These are phyloP conservation scores for Zelostemma sp. DNA, from an alignment of 1,140 invertebrate species.

Conservation along the genomic window DNA sequence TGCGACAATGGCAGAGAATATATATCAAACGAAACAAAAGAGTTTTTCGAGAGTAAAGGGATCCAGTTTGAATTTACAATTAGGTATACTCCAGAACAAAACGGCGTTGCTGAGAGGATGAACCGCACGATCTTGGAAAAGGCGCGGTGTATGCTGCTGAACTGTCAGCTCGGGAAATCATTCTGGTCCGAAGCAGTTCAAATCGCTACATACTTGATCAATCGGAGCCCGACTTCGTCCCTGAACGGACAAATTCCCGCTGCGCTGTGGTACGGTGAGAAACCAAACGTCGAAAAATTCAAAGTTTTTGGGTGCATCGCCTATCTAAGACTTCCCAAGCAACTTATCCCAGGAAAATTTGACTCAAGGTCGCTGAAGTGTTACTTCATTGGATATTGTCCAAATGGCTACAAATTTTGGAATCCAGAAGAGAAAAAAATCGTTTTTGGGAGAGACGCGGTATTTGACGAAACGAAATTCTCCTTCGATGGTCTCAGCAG, in stretches of 20 bases:
- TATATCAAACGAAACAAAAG: not conserved
- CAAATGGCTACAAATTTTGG: slow-evolving; percentile 43
- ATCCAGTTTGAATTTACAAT: slow-evolving; percentile 41
- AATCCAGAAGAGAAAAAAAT: slow-evolving; percentile 23
- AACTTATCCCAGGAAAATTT: slow-evolving; percentile 31
- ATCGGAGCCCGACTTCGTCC: slow-evolving; percentile 10
- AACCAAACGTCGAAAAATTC: slow-evolving; percentile 25
- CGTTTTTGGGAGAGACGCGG: slow-evolving; percentile 34
- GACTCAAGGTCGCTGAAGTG: slow-evolving; percentile 42
- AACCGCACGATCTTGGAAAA: slow-evolving; percentile 58
- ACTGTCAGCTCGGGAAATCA: slow-evolving; percentile 37
- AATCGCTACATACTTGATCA: slow-evolving; percentile 36
- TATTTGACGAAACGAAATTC: slow-evolving; percentile 23
- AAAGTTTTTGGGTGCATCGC: slow-evolving; percentile 25
- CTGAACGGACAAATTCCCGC: slow-evolving; percentile 3
- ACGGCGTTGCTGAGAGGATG: slow-evolving; percentile 60
- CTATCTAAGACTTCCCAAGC: slow-evolving; percentile 16
- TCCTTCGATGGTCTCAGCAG: not conserved
- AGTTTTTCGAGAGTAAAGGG: slow-evolving; percentile 24
- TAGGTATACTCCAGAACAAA: slow-evolving; percentile 60
- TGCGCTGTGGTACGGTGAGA: slow-evolving; percentile 19
- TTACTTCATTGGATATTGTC: slow-evolving; percentile 41
- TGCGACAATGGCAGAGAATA: slow-evolving; percentile 2
- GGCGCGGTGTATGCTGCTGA: slow-evolving; percentile 55
- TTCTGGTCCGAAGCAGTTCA: slow-evolving; percentile 17